Base-by-base conservation (phyloP, 2,888 invertebrate species). In the Helobdella robusta region DNA sequence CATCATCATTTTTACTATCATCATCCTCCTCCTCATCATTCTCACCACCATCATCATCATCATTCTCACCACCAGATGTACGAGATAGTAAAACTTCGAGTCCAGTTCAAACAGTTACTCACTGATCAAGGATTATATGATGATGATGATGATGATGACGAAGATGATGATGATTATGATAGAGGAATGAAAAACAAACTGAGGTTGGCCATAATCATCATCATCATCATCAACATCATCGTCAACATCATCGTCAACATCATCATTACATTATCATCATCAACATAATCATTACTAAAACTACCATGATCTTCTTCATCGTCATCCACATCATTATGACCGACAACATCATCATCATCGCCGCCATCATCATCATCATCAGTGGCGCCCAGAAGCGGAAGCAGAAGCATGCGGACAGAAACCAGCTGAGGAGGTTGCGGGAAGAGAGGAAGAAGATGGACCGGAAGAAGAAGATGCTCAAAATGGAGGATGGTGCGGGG, bases 51-150 rank as follows among this genome's bases (percentile, higher is more conserved):
- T n/a, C n/a, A n/a, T n/a, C n/a, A n/a, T n/a, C n/a, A n/a, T n/a
- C n/a, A n/a, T n/a, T n/a, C n/a, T 18, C 11, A 11, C 11, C 50
- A 54, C 54, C 28, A 32, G n/a, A 18, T 98, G 74, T 98, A 95
- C 75, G 98, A 98, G 80, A 88, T 93, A 74, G 90, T 89, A 0
- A 97, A 97, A 81, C 82, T 98, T 5, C 84, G 92, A 40, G 84
- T 87, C 30, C 98, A 98, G 79, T 89, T 94, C 73, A 85, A 88
- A 75, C 86, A 87, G 65, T 83, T 93, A 67, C 81, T 94, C 18
- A 85, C 86, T 74, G 79, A 79, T 63, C 76, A 79, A 66, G 75
- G 75, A 30, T 71, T 80, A 58, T 60, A 78, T 61, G 72, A 74
- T 48, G 72, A 71, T 36, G 69, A 68, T 2, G 69, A 62, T 6